Evolutionary conservation across 2,888 invertebrate genomes (phyloP), one percentile per base, ranked within the genome.

Genomic region (Loripinus fragilis): DNA sequence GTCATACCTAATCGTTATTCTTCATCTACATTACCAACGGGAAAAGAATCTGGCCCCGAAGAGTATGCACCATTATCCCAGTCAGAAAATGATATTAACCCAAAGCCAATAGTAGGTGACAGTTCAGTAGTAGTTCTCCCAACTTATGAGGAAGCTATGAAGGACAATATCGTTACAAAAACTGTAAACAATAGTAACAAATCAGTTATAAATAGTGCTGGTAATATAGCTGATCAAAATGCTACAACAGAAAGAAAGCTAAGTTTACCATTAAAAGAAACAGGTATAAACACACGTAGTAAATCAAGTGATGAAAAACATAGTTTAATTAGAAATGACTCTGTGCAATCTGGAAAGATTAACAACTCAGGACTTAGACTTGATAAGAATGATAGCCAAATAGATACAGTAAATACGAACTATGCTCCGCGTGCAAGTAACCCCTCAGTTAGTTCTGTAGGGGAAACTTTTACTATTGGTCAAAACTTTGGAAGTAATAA

Each of bases 1-100:
- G 66, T 28, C 10, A 71, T 55, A 71, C 74, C 76, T 35, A 67
- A 68, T n/a, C 65, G 60, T 23, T 64, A 73, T n/a, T 48, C 65
- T 12, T 70, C 80, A 15, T 76, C 75, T 12, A 33, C 60, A 3
- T 10, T 33, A 23, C 17, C 60, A 33, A 33, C 60, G 5, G 52
- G 25, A 8, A 30, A 23, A 17, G 60, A 60, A 7, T 33, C 33
- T 5, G 3, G 30, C 17, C 23, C 20, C 1, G 60, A 60, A 2
- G 60, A 60, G 17, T 12, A 3, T 52, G 25, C 23, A 25, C 15
- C 25, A 20, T 25, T 25, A 25, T 23, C 3, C 23, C 52, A 52
- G 25, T 20, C 25, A 2, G 5, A 8, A 7, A 25, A 17, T 20
- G n/a, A 45, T 3, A 15, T 20, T 3, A 20, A 45, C n/a, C n/a